Evolutionary conservation across 2,113 vertebrate genomes (phyloP).

Genomic region (Thalassarche chlororhynchos): DNA sequence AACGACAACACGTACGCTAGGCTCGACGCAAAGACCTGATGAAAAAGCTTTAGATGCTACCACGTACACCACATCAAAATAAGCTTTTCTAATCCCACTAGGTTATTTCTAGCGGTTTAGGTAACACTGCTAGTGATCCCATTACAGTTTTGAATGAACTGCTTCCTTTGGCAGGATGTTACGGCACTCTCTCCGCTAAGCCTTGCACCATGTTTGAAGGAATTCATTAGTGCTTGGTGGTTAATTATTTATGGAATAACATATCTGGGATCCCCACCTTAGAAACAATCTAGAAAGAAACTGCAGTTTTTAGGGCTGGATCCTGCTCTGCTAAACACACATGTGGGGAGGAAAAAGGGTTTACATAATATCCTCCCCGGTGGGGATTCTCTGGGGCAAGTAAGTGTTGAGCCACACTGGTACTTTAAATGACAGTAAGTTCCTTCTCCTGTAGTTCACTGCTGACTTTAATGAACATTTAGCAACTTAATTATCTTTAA

Average conservation of each 20-base stretch:
- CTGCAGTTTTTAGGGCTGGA: neutral
- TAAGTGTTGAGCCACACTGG: neutral
- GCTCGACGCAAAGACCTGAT: neutral
- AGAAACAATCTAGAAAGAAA: neutral
- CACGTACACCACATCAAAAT: neutral
- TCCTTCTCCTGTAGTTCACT: slow-evolving; percentile 2
- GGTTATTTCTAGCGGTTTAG: neutral
- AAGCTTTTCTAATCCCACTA: neutral
- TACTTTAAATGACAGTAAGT: slow-evolving; percentile 8
- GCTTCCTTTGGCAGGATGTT: neutral
- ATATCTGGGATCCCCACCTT: neutral
- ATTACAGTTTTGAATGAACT: neutral
- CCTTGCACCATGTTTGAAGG: neutral
- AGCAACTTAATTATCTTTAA: slow-evolving; percentile 9
- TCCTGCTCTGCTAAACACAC: neutral
- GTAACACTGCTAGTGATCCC: neutral
- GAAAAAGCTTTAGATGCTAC: neutral
- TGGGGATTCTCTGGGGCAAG: neutral
- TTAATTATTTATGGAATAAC: neutral
- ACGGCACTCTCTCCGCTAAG: neutral
- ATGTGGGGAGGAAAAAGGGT: neutral
- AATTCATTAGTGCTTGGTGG: neutral
- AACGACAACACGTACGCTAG: fast-evolving
- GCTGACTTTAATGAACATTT: neutral
- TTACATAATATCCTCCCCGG: neutral